Conservation (phyloP, 1,140 invertebrate genomes). For the honey bee (Apis mellifera) region Amel_HAv3.1 CM009941.2:8635001-8635500, state of each 20-base stretch:
- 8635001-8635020: conserved; percentile 47
- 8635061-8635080: conserved; percentile 44
- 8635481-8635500: too few species aligned
- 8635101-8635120: conserved; percentile 42
- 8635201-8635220: not conserved
- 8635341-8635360: too few species aligned
- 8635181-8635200: not conserved
- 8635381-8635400: too few species aligned
- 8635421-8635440: too few species aligned
- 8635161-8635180: conserved; percentile 21
- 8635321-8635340: too few species aligned
- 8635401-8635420: too few species aligned
- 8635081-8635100: conserved; percentile 40
- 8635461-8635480: too few species aligned
- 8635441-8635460: too few species aligned
- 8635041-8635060: conserved; percentile 36
- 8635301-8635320: not conserved
- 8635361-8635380: too few species aligned
- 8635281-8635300: not conserved
- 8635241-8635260: not conserved
- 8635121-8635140: conserved; percentile 35
- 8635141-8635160: not conserved
- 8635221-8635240: not conserved
- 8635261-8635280: too few species aligned
- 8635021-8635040: conserved; percentile 40